These are phyloP conservation scores for Mormyrops boulengeri DNA, from an alignment of 2,797 vertebrate species.

Conservation along the genomic window DNA sequence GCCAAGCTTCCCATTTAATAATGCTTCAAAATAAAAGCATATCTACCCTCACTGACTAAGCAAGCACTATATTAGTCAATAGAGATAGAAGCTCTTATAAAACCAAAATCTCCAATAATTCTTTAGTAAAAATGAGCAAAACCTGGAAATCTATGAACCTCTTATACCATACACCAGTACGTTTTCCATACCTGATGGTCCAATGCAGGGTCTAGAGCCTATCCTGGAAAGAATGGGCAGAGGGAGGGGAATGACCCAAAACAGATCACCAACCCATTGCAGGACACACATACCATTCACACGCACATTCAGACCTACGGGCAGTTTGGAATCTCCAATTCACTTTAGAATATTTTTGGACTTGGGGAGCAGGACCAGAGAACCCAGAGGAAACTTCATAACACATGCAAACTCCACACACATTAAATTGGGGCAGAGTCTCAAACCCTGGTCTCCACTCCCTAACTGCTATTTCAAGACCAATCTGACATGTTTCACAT, in stretches of 20 bases:
- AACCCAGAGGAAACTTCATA: not conserved
- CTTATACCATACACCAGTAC: not conserved
- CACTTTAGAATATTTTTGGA: not conserved
- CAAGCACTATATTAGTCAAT: not conserved
- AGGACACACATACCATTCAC: not conserved
- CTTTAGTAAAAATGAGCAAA: not conserved
- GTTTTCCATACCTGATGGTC: not conserved
- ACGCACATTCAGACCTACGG: not conserved
- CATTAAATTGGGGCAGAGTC: not conserved
- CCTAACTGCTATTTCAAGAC: not conserved
- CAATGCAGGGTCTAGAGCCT: not conserved
- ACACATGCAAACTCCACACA: not conserved
- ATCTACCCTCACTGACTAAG: not conserved
- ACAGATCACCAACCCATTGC: not conserved
- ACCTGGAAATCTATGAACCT: not conserved
- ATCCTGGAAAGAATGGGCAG: not conserved
- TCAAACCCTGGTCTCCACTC: not conserved
- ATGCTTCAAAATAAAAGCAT: not conserved
- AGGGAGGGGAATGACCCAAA: not conserved
- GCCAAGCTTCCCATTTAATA: not conserved
- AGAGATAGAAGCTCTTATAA: not conserved
- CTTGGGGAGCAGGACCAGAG: not conserved
- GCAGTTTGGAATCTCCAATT: not conserved
- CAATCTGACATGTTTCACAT: not conserved
- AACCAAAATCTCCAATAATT: not conserved